These are phyloP conservation scores for Poecilia latipinna DNA, from an alignment of 2,113 vertebrate species.

Conservation along the genomic window DNA sequence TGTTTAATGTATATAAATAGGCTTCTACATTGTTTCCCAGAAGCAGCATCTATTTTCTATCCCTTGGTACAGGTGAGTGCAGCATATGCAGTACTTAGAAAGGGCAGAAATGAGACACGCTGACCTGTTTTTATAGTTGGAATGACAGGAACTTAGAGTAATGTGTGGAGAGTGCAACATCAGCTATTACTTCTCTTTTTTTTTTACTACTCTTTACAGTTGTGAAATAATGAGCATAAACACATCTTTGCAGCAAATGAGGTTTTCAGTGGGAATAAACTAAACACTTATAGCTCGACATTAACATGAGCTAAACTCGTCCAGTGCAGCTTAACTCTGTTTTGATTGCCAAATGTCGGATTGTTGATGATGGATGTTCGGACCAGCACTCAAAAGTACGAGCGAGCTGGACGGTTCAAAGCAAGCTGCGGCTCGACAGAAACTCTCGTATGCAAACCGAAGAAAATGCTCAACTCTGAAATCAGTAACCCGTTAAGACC, in stretches of 20 bases:
- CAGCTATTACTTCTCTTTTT: slow-evolving; percentile 3
- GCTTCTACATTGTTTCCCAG: background rate
- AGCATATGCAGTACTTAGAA: slow-evolving; percentile 10
- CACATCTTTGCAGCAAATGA: background rate
- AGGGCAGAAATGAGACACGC: background rate
- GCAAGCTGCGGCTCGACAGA: background rate
- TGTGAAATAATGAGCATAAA: slow-evolving; percentile 19
- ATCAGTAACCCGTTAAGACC: slow-evolving; percentile 1
- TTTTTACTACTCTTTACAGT: background rate
- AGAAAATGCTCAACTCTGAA: background rate
- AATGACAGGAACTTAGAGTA: slow-evolving; percentile 12
- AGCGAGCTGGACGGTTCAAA: slow-evolving; percentile 16
- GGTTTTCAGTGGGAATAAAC: slow-evolving; percentile 1
- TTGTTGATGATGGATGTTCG: slow-evolving; percentile 14
- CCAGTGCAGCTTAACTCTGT: slow-evolving; percentile 3
- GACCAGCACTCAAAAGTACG: slow-evolving; percentile 1
- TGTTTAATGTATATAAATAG: background rate
- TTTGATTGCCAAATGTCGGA: slow-evolving; percentile 12
- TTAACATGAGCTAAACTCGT: background rate
- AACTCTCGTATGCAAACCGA: background rate
- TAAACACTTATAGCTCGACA: slow-evolving; percentile 11
- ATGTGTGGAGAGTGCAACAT: slow-evolving; percentile 28
- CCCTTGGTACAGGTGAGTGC: background rate
- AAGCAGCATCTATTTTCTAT: slow-evolving; percentile 1
- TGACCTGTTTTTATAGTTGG: slow-evolving; percentile 29